Evolutionary conservation across 2,797 vertebrate genomes (phyloP), one percentile per base, ranked within the genome.

Genomic region (Chaenodraco wilsoni): DNA sequence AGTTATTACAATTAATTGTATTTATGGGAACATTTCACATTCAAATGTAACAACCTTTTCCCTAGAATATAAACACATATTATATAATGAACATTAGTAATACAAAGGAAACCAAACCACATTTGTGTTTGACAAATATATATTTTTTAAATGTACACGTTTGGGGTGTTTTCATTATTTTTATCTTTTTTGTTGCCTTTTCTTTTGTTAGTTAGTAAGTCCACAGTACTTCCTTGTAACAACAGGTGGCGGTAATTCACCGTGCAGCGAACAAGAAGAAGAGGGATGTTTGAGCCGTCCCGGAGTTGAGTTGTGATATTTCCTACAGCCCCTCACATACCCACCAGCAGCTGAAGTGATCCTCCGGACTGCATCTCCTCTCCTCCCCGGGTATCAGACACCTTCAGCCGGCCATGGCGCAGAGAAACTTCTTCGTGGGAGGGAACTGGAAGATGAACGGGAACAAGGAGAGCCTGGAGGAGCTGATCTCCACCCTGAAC

Each of bases 381-480:
- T 59, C 4, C 57, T 57, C 65, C 4, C 70, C 64, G 37, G 48
- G 27, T 9, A 10, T 9, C 59, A 13, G n/a, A 12, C 23, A 4
- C 51, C 4, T 0, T 27, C 54, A 51, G 0, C 40, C 72, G 62
- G 76, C 3, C 69, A 97, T 97, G 96, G 91, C 95, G 75, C 89
- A 90, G 1, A 96, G 96, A 85, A 95, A 94, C 74, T 96, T 97
- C 87, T 98, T 97, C 91, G 96, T 98, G 0, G 96, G 96, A 27
- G 96, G 96, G 1, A 97, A 97, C 90, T 97, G 96, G 96, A 98
- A 97, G 89, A 96, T 97, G 97, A 97, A 97, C 62, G 96, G 96
- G 7, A 92, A 89, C 68, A 97, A 94, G 94, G 94, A 95, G 77
- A 94, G 84, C 57, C 88, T 97, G 37, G 94, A 88, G 45, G 95